Conservation (phyloP, 2,888 invertebrate genomes). For the Hirtodrosophila cameraria region DNA sequence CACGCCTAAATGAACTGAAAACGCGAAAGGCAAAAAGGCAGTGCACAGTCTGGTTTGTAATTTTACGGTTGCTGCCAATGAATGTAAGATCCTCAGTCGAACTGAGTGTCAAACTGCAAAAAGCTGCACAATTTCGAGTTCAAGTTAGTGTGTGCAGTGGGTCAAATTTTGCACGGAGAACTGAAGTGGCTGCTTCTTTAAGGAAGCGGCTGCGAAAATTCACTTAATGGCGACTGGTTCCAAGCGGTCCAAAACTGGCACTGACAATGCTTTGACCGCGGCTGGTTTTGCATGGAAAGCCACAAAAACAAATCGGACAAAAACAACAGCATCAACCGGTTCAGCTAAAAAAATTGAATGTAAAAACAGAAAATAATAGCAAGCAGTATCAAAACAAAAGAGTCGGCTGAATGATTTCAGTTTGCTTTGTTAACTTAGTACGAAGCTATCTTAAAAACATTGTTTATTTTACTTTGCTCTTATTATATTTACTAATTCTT, state of each 20-base stretch:
- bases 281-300: constrained; percentile 53
- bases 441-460: not conserved
- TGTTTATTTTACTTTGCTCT: constrained; percentile 24
- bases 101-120: constrained; percentile 39
- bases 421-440: not conserved
- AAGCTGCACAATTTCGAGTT: constrained; percentile 63
- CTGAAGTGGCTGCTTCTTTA: constrained; percentile 54
- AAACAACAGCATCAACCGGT: constrained; percentile 57
- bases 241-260: constrained; percentile 43
- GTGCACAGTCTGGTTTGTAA: constrained; percentile 35
- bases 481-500: constrained; percentile 65
- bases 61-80: constrained; percentile 56
- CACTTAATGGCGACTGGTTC: constrained; percentile 74
- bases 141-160: constrained; percentile 78
- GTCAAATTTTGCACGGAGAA: constrained; percentile 65
- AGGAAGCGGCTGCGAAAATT: constrained; percentile 63
- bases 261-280: constrained; percentile 59
- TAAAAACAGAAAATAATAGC: constrained; percentile 1
- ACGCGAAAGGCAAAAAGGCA: constrained; percentile 67
- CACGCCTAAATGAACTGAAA: constrained; percentile 79
- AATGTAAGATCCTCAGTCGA: constrained; percentile 56
- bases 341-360: constrained; percentile 51
- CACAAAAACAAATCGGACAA: constrained; percentile 18
- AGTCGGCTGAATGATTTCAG: not conserved
- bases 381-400: not conserved